Base-by-base conservation (phyloP, 2,888 invertebrate species). In the Drosophila paracracens region DNA sequence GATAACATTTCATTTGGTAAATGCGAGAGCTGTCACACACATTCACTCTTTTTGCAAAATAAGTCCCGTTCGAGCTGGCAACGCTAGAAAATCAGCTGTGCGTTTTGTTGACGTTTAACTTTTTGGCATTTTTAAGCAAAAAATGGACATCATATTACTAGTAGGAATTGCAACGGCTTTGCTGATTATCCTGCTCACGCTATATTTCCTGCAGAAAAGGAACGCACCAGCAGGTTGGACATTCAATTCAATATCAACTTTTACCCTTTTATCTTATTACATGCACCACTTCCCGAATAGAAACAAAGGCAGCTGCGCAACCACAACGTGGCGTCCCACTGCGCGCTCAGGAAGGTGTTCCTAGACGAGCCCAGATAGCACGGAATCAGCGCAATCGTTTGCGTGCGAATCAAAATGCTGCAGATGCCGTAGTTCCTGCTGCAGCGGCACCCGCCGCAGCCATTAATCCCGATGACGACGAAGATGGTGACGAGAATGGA, bases 361-460 rank as follows among this genome's bases (percentile, higher is more conserved):
- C 95, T 27, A 94, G 96, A 58, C 94, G 96, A 86, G 96, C 96
- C 0, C 96, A 96, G 87, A 95, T 96, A 38, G 95, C 95, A 6
- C 94, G 97, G 76, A 96, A 96, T 92, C 95, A 96, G 86, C 95
- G 96, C 57, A 91, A 92, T 78, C 91, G 93, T 0, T 69, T 92
- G 16, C 84, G 92, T 1, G 91, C 83, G 35, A 91, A 94, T 93
- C 52, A 88, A 75, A 94, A 94, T 80, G 93, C 93, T 4, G 94
- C 93, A 18, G 87, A 92, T 16, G 87, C 92, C 16, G 91, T 91
- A 16, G 94, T 35, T 10, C 57, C 93, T 4, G 94, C 92, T n/a
- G 86, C 92, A 31, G 87, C 92, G 18, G 91, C 91, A 16, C 43
- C 43, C 8, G 94, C 94, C 21, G 88, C 92, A 16, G 94, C 94